Evolutionary conservation across 2,888 invertebrate species (phyloP).

Genomic region (Gerris lacustris): DNA sequence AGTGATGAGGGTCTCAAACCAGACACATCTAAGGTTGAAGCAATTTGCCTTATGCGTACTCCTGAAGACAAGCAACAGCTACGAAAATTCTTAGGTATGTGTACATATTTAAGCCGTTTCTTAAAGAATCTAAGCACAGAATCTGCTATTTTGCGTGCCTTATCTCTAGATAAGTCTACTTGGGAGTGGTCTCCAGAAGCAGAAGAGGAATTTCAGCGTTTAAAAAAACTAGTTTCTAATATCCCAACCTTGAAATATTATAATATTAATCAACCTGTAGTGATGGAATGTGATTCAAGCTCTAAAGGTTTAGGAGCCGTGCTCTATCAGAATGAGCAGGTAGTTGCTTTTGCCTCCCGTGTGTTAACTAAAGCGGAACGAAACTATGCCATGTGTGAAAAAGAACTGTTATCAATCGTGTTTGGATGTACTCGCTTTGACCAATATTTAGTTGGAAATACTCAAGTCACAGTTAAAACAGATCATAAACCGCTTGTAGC

Average conservation of each 20-base stretch:
- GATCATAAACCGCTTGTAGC: slow-evolving; percentile 33
- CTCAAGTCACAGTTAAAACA: slow-evolving; percentile 12
- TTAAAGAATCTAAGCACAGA: slow-evolving; percentile 19
- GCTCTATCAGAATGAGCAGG: slow-evolving; percentile 7
- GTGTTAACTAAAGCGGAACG: not conserved
- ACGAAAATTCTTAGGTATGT: slow-evolving; percentile 12
- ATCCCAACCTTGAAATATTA: slow-evolving; percentile 28
- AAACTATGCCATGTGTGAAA: slow-evolving; percentile 12
- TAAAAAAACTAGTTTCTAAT: slow-evolving; percentile 22
- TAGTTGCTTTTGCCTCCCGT: slow-evolving; percentile 10
- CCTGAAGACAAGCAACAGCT: not conserved
- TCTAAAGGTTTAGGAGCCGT: slow-evolving; percentile 11
- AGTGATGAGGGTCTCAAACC: too few relatives aligned
- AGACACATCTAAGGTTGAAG: slow-evolving; percentile 7
- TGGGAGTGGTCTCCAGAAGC: slow-evolving; percentile 26
- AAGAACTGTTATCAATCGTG: slow-evolving; percentile 13
- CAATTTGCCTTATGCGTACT: slow-evolving; percentile 1
- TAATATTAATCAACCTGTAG: slow-evolving; percentile 30
- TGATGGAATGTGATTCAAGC: slow-evolving; percentile 30
- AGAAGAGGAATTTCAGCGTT: slow-evolving; percentile 26
- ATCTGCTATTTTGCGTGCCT: slow-evolving; percentile 23
- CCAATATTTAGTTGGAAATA: slow-evolving; percentile 1
- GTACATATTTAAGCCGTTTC: slow-evolving; percentile 19
- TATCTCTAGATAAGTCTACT: slow-evolving; percentile 27
- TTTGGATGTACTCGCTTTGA: slow-evolving; percentile 11